Base-by-base conservation (phyloP, 2,113 vertebrate genomes). In the Thalassoma bifasciatum region DNA sequence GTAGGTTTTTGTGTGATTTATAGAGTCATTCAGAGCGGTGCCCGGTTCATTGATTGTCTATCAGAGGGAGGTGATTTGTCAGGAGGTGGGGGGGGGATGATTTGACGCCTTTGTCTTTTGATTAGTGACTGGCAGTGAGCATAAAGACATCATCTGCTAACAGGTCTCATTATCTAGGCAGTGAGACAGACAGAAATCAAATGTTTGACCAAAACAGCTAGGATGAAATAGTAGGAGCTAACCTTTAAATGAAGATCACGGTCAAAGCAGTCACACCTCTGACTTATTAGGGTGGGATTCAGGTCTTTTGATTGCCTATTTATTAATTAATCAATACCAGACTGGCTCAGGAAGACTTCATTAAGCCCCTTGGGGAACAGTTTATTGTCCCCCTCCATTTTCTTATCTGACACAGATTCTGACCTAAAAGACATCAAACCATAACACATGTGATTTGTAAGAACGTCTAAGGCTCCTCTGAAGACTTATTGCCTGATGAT, bases 1-100 rank as follows among this genome's bases (percentile, higher is more conserved):
- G 54, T 42, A 6, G 49, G 50, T 40, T 38, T n/a, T 50, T 0
- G 0, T 37, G 2, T 87, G 83, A 86, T 87, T 84, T 71, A 88
- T 82, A 51, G 23, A 66, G 26, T 70, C 75, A 14, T 73, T 58
- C 60, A 63, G 60, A 4, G 34, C 16, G 5, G 19, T 23, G 52
- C 36, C 62, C 16, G 65, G 21, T 61, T 59, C 66, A 66, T 73
- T 73, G 38, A 78, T 79, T 74, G 76, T 75, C 72, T 68, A 66
- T 85, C 70, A 66, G 46, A 66, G 56, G 62, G 56, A 23, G 38
- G 22, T 42, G 66, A 78, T 86, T 74, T 75, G 26, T 68, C 72
- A 64, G 52, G n/a, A 71, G 54, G 30, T 62, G 49, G 21, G n/a
- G 37, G 3, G 54, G 19, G 34, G 22, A 60, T 76, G 34, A 49